Base-by-base conservation (phyloP, 2,113 vertebrate species). In the Dunckerocampus dactyliophorus region DNA sequence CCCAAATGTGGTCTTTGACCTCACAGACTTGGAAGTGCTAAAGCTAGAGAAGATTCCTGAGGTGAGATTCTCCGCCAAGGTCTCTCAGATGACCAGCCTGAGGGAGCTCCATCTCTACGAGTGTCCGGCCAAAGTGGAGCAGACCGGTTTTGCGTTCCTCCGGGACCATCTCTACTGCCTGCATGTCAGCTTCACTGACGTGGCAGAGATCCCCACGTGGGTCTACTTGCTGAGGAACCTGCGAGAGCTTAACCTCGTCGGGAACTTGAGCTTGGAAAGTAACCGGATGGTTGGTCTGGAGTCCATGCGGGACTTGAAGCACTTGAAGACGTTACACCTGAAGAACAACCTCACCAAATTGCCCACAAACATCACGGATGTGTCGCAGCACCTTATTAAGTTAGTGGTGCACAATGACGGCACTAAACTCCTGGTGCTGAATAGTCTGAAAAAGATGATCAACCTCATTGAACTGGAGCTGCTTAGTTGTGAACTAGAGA, bases 321-420 rank as follows among this genome's bases (percentile, higher is more conserved):
- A 95, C 79, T 90, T 99, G 62, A 98, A 97, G 80, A 90, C 86
- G 11, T 89, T 99, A 57, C 92, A 93, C 0, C 90, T 99, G 73
- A 98, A 98, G 80, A 96, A 96, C 84, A 99, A 99, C 72, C 91
- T 99, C 81, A 94, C 94, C 79, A 99, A 99, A 92, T 93, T 98
- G 24, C 97, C 97, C 73, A 93, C 95, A 43, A 97, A 95, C 83
- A 92, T 99, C 72, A 95, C 96, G 0, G 97, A 98, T 69, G 93
- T 98, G 57, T 94, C 97, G 0, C 93, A 93, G 0, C 97, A 99
- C 88, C 89, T 99, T 59, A 91, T 92, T 2, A 97, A 91, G 85
- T 81, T 99, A 31, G 89, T 95, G 56, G 93, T 99, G 83, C 94
- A 97, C 77, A 99, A 99, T n/a, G 96, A 99, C 5, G 97, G 95